Percentiles rank a stretch among this genome's conserved stretches.
Evolutionary conservation across 2,888 invertebrate genomes (phyloP).

Genomic region (Drosophila dives): DNA sequence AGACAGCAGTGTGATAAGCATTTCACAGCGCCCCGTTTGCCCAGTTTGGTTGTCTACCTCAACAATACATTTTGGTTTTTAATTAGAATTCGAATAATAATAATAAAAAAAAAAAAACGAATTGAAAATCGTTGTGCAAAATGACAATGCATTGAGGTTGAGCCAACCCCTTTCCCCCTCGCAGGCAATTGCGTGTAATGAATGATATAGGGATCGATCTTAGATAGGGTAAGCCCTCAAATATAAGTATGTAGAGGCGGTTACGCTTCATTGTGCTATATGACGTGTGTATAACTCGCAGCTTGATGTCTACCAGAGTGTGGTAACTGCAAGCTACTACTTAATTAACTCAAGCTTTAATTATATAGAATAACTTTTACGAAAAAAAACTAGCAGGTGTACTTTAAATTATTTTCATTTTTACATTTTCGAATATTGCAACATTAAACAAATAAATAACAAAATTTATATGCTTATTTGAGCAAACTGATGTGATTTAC

Average conservation of each 20-base stretch:
- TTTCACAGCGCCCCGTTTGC: conserved; percentile 34
- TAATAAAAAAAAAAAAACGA: conserved; percentile 31
- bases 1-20: conserved; percentile 76
- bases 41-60: conserved; percentile 53
- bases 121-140: conserved; percentile 52
- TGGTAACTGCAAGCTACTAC: conserved; percentile 13
- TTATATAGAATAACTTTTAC: conserved; percentile 32
- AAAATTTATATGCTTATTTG: background rate
- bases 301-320: conserved; percentile 32
- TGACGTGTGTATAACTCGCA: conserved; percentile 75
- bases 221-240: conserved; percentile 7
- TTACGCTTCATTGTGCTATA: conserved; percentile 79
- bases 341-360: conserved; percentile 32
- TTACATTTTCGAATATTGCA: background rate
- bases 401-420: background rate
- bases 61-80: conserved; percentile 75
- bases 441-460: background rate
- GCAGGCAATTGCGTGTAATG: conserved; percentile 75
- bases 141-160: conserved; percentile 45
- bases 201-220: conserved; percentile 64
- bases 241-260: conserved; percentile 57
- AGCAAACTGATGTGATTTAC: background rate
- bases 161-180: conserved; percentile 51
- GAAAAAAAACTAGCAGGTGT: conserved; percentile 33
- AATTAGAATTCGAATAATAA: conserved; percentile 70